phyloP scores from a whole-genome alignment of 2,888 invertebrate species.

The Syritta pipiens region DNA sequence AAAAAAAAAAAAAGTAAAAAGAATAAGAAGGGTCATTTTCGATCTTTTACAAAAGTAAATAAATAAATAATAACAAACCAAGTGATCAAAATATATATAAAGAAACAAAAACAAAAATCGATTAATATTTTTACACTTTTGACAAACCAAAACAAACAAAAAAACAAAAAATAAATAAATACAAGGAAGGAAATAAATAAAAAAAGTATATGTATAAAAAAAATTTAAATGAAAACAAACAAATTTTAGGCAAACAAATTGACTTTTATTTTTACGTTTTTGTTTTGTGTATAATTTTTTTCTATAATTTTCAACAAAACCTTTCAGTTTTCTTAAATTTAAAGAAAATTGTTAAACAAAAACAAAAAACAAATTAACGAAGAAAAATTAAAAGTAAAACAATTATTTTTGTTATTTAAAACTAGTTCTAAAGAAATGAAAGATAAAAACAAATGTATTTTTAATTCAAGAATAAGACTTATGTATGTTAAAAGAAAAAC shows the following conservation, averaged over 20 bases:
- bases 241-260: conserved; percentile 46
- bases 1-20: too few species aligned
- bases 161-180: conserved; percentile 37
- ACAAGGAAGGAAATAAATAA: conserved; percentile 33
- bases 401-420: conserved; percentile 45
- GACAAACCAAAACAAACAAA: conserved; percentile 36
- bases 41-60: conserved; percentile 68
- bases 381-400: conserved; percentile 10
- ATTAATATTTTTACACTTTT: conserved; percentile 54
- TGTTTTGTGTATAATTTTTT: conserved; percentile 8
- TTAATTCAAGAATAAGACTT: conserved; percentile 53
- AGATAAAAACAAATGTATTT: conserved; percentile 40
- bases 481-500: conserved; percentile 38
- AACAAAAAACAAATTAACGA: conserved; percentile 11
- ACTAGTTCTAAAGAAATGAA: conserved; percentile 21
- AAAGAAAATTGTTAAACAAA: conserved; percentile 40
- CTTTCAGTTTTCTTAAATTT: too few species aligned
- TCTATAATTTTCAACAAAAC: background rate
- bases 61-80: background rate
- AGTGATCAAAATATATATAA: conserved; percentile 40
- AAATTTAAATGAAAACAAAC: conserved; percentile 18
- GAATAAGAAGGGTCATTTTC: conserved; percentile 64
- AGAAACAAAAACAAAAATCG: conserved; percentile 13
- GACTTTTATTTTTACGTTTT: conserved; percentile 40
- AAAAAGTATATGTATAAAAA: conserved; percentile 18